Evolutionary conservation across 2,888 invertebrate genomes (phyloP), one percentile per base, ranked within the genome.

Genomic region (Polia nebulosa): DNA sequence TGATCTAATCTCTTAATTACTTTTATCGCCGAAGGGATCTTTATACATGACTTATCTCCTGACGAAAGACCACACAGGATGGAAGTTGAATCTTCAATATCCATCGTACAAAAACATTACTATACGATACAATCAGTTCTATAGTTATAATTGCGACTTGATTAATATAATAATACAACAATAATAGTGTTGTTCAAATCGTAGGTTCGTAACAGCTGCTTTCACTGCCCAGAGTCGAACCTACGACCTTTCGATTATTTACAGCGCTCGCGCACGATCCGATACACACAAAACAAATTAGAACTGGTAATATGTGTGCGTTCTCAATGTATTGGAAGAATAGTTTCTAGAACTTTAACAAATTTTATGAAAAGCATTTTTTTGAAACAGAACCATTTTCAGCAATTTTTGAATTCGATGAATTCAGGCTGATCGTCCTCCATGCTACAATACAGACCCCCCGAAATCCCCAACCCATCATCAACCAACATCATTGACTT

Each of bases 221-320:
- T 84, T 84, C 86, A 81, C 86, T 67, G 65, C 53, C 68, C 68
- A 63, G 76, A 49, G 52, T 78, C 75, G 80, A 83, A 83, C 84
- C 80, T 71, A 64, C 75, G 84, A 83, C 83, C 83, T 83, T 82
- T 85, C 64, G 70, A 71, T 80, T 77, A 81, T 74, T 76, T 63
- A 74, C 78, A 69, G 66, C 71, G 76, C 56, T 69, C 76, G 79
- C 67, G 75, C 84, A 78, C 82, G 83, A 84, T 81, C 72, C 69
- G 81, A 82, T 81, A 82, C 77, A 72, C 72, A 76, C 83, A 80
- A 80, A 85, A 85, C 86, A 83, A 86, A 84, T 86, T 85, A 82
- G 80, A 82, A 85, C 82, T 84, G 79, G 83, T 84, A 79, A 66
- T 78, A 44, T 65, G 68, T 17, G 76, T 34, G 57, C 47, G 81